phyloP scores from a whole-genome alignment of 1,140 invertebrate species.

The Gerris buenoi region DNA sequence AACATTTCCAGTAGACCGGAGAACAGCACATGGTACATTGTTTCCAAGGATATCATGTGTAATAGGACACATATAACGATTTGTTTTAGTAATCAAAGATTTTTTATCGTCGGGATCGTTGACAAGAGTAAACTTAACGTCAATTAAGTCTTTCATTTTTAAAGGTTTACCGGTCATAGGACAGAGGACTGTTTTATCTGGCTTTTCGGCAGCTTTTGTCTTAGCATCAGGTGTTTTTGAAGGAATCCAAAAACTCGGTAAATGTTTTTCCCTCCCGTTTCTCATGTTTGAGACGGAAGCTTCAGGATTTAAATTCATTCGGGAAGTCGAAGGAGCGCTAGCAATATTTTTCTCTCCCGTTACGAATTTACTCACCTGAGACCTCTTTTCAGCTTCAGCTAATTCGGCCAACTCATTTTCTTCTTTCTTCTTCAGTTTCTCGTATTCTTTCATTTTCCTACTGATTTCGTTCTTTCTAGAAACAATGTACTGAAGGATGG shows the following conservation, averaged over 20 bases:
- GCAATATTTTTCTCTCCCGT: too few relatives aligned
- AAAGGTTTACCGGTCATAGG: constrained; percentile 82
- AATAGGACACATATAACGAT: constrained; percentile 92
- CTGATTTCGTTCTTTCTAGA: constrained; percentile 87
- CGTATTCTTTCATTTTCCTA: constrained; percentile 81
- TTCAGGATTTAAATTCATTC: too few relatives aligned
- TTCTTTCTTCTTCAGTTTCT: constrained; percentile 68
- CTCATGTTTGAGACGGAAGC: constrained; percentile 62
- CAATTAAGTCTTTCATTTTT: constrained; percentile 82
- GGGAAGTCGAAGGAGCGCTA: too few relatives aligned
- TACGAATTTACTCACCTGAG: constrained; percentile 49
- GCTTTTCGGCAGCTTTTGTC: constrained; percentile 57
- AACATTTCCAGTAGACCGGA: constrained; percentile 85
- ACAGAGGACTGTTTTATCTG: constrained; percentile 80
- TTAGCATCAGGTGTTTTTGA: constrained; percentile 78
- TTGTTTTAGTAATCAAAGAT: constrained; percentile 64
- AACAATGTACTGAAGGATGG: constrained; percentile 89
- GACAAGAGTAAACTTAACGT: constrained; percentile 83
- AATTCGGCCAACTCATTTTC: constrained; percentile 45
- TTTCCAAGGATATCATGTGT: constrained; percentile 92
- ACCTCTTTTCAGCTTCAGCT: constrained; percentile 50
- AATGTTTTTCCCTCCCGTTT: constrained; percentile 45
- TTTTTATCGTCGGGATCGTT: constrained; percentile 72
- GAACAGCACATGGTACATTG: constrained; percentile 80
- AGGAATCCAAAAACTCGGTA: constrained; percentile 97